These are phyloP conservation scores for Spatula clypeata DNA, from an alignment of 2,797 vertebrate species.

Conservation along the genomic window DNA sequence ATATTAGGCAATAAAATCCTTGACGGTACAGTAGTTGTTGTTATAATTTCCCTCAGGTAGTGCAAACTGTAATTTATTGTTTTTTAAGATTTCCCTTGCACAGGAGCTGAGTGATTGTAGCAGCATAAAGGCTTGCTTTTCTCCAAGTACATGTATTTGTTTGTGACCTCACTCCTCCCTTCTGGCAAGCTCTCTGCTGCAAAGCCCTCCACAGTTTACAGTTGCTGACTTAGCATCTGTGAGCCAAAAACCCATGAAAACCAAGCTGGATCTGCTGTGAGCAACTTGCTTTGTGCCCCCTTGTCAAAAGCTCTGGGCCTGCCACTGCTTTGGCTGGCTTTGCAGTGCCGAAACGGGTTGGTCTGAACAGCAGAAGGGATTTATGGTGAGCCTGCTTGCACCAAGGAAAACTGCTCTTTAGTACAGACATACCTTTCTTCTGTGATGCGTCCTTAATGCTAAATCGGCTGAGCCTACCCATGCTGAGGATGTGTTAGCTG, in stretches of 20 bases:
- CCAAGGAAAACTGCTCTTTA: neutral
- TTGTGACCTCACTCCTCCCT: neutral
- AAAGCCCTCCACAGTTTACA: neutral
- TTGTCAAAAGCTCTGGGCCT: neutral
- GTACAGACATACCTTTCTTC: neutral
- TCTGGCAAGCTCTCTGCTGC: neutral
- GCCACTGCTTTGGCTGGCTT: neutral
- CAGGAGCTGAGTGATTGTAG: neutral
- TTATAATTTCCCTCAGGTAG: constrained; percentile 74
- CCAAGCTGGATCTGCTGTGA: neutral
- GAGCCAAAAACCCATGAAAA: neutral
- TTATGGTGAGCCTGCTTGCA: neutral
- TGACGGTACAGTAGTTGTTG: constrained; percentile 33
- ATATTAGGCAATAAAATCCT: constrained; percentile 73
- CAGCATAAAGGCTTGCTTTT: neutral
- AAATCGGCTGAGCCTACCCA: rapidly evolving
- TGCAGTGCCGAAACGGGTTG: rapidly evolving
- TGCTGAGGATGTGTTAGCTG: neutral
- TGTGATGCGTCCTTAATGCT: neutral
- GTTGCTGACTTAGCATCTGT: neutral
- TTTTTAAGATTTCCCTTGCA: constrained; percentile 5
- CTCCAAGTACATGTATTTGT: rapidly evolving
- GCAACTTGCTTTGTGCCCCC: neutral
- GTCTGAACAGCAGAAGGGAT: neutral
- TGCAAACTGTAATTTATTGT: constrained; percentile 48